Percentiles rank a stretch among this genome's conserved stretches.
These are phyloP conservation scores for Cheirogaleus major DNA, from an alignment of 2,797 vertebrate genomes.

Conservation along the genomic window DNA sequence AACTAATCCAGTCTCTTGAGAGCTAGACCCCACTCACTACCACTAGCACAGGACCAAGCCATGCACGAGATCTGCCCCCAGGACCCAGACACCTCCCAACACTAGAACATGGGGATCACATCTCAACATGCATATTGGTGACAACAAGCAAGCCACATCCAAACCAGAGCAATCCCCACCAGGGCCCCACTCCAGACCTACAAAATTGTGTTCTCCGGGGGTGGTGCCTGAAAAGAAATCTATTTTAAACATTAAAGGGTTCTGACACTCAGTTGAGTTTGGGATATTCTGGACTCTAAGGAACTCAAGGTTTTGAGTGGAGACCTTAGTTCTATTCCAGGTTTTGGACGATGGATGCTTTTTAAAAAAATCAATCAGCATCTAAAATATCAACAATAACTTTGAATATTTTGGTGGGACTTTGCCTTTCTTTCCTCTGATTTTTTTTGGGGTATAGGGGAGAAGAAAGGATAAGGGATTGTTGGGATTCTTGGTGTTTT, in stretches of 20 bases:
- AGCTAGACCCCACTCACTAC: background rate
- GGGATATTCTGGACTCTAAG: background rate
- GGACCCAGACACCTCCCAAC: background rate
- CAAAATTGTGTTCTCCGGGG: background rate
- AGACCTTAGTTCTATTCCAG: background rate
- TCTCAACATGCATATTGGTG: background rate
- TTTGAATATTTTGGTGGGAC: too few species aligned
- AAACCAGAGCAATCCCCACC: background rate
- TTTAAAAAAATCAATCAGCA: too few species aligned
- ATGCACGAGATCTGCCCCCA: background rate
- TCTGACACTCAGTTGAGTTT: background rate
- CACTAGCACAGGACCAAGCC: background rate
- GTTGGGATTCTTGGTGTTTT: too few species aligned
- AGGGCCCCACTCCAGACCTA: background rate
- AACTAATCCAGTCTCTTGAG: background rate
- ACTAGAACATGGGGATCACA: background rate
- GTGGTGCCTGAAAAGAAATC: background rate
- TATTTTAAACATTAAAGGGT: background rate
- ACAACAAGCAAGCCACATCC: background rate
- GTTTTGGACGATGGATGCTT: background rate
- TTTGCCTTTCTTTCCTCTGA: too few species aligned
- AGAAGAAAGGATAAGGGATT: too few species aligned
- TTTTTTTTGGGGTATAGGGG: too few species aligned
- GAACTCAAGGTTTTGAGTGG: background rate
- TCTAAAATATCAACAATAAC: too few species aligned